Base-by-base conservation (phyloP, 2,797 vertebrate genomes). In the Sebastes trivittatus region DNA sequence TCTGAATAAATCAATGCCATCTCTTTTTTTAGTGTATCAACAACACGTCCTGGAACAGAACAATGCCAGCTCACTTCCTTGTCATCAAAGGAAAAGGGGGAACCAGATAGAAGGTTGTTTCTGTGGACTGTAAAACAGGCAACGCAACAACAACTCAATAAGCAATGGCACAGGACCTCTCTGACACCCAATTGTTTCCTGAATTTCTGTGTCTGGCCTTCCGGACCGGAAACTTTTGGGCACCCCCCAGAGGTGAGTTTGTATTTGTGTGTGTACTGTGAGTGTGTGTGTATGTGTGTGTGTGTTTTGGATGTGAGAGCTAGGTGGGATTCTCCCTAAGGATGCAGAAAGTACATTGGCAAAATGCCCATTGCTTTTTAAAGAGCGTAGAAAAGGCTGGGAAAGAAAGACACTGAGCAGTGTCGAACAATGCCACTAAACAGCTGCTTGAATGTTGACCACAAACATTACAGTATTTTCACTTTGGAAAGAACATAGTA, bases 101-200 rank as follows among this genome's bases (percentile, higher is more conserved):
- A 89, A 93, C 91, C 94, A 95, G 93, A 94, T 93, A 90, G 83
- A 86, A 85, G 52, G 69, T 77, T 91, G 88, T 91, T 91, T 82
- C 90, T 87, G 56, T n/a, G 61, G 66, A 74, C 72, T 71, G 66
- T 87, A 77, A 84, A 86, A 86, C 65, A 29, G 75, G 80, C 34
- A 22, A 74, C 18, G 29, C 70, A 81, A 88, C 75, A 88, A 81
- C 89, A 86, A 75, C 79, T 74, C 82, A 77, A 56, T 75, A 64
- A 77, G 72, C 64, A 72, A 46, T 55, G 59, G 70, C 30, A 75
- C 68, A 69, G 75, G 81, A 84, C 86, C 90, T 87, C 82, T 81
- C 85, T 84, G 86, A 94, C 93, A 95, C 88, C 83, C 91, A 86
- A 95, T 95, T 94, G 84, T 94, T 96, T 96, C 94, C 94, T 94